phyloP scores from a whole-genome alignment of 2,888 invertebrate genomes.

The Xestia rhomboidea region DNA sequence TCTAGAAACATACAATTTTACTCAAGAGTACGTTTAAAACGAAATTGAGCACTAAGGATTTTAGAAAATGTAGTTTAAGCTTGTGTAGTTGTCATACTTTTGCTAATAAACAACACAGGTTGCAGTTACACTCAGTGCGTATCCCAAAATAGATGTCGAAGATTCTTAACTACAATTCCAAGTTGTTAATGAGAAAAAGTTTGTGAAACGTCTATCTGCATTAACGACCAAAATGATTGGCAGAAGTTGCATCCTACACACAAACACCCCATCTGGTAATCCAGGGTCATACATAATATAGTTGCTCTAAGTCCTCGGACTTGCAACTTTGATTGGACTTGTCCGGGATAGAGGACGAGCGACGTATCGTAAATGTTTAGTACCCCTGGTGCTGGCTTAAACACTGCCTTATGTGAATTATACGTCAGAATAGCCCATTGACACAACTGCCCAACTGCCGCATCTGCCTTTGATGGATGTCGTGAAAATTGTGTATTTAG shows the following conservation, averaged over 20 bases:
- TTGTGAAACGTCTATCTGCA: constrained; percentile 1
- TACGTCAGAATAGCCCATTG: constrained; percentile 43
- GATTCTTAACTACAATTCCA: not conserved
- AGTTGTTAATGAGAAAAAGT: constrained; percentile 22
- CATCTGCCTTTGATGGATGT: constrained; percentile 12
- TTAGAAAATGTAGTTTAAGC: not conserved
- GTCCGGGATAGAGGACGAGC: constrained; percentile 59
- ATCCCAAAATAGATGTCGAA: not conserved
- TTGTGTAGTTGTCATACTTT: not conserved
- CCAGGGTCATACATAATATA: constrained; percentile 65
- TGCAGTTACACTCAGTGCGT: not conserved
- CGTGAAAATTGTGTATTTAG: constrained; percentile 9
- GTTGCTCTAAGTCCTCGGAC: constrained; percentile 74
- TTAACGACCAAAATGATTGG: constrained; percentile 21
- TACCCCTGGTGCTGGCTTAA: constrained; percentile 69
- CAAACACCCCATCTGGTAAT: constrained; percentile 56
- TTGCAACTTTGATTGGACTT: constrained; percentile 81
- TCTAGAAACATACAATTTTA: not conserved
- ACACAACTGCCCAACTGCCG: constrained; percentile 18
- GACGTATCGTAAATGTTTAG: constrained; percentile 76
- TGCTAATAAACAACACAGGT: not conserved
- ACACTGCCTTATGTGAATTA: constrained; percentile 60
- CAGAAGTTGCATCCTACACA: constrained; percentile 51
- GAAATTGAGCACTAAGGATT: not conserved
- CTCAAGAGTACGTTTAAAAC: not conserved